These are phyloP conservation scores for Pandion haliaetus DNA, from an alignment of 2,113 vertebrate genomes.

Conservation along the genomic window DNA sequence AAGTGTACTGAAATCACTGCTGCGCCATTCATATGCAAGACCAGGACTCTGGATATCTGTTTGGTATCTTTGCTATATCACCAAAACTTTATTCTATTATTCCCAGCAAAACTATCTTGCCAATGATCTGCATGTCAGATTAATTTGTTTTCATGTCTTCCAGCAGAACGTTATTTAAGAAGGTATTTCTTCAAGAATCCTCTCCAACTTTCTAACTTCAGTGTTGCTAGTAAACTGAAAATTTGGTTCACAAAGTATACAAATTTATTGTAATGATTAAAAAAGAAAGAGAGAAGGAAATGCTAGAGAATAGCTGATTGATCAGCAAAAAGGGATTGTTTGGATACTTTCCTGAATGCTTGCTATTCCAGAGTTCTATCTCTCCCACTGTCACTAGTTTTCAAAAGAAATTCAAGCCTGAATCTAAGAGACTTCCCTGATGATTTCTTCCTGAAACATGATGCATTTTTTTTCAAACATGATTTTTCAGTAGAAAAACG, in stretches of 20 bases:
- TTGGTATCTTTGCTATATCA: background rate
- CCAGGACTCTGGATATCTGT: background rate
- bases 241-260: background rate
- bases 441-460: background rate
- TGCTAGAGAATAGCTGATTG: background rate
- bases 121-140: background rate
- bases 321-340: background rate
- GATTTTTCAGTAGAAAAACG: background rate
- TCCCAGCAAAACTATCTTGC: background rate
- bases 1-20: background rate
- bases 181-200: background rate
- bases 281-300: background rate
- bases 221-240: background rate
- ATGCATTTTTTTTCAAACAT: background rate
- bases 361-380: background rate
- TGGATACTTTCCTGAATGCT: background rate
- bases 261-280: background rate
- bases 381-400: background rate
- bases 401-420: background rate
- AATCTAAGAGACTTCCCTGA: background rate
- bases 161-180: background rate
- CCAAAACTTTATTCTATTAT: background rate
- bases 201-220: background rate
- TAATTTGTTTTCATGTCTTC: background rate
- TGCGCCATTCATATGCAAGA: background rate